Conservation (phyloP, 2,797 vertebrate species). For the Protonibea diacanthus region DNA sequence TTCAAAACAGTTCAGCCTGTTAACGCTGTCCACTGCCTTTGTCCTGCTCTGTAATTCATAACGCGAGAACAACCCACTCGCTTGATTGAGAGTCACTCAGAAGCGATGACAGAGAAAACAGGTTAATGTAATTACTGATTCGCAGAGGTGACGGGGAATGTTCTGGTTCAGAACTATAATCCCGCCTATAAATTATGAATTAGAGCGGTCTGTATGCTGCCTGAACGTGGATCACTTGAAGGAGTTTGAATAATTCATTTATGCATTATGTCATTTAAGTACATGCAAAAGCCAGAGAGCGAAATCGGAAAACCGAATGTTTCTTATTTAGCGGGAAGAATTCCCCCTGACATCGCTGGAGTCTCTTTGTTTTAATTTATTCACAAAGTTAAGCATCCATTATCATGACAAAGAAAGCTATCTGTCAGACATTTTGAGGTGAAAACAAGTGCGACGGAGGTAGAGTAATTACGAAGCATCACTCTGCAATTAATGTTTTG, state of each 20-base stretch:
- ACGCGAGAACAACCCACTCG: slow-evolving; percentile 14
- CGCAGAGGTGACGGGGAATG: slow-evolving; percentile 6
- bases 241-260: slow-evolving; percentile 55
- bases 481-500: slow-evolving; percentile 30
- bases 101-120: slow-evolving; percentile 35
- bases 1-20: slow-evolving; percentile 3
- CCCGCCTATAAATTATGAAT: slow-evolving; percentile 39
- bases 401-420: slow-evolving; percentile 15
- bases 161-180: slow-evolving; percentile 39
- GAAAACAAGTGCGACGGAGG: not conserved
- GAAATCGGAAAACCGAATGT: not conserved
- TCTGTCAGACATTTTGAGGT: not conserved
- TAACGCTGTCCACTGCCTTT: not conserved
- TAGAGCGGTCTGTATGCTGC: slow-evolving; percentile 22
- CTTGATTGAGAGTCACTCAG: slow-evolving; percentile 43
- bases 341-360: not conserved
- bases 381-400: slow-evolving; percentile 11
- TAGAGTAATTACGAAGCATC: slow-evolving; percentile 34
- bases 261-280: slow-evolving; percentile 15
- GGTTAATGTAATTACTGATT: slow-evolving; percentile 53
- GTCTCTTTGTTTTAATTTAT: slow-evolving; percentile 21
- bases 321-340: slow-evolving; percentile 17
- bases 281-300: slow-evolving; percentile 10
- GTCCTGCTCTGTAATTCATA: slow-evolving; percentile 35
- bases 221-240: slow-evolving; percentile 41